Evolutionary conservation across 2,888 invertebrate species (phyloP).

Genomic region (Rhodophaea formosa): DNA sequence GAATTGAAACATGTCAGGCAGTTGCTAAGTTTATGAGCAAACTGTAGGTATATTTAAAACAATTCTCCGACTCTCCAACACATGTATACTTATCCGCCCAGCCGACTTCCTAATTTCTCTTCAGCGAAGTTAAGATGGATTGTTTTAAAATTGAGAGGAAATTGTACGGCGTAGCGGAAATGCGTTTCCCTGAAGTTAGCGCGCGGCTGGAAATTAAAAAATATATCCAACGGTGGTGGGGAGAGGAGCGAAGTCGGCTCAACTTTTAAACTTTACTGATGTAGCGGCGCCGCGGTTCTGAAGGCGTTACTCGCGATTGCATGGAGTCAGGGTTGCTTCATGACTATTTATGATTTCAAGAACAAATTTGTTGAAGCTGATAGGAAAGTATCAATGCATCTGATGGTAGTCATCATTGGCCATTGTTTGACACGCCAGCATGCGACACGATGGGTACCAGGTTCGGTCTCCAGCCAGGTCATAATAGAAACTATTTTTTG

Average conservation of each 20-base stretch:
- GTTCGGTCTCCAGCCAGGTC: too few species aligned
- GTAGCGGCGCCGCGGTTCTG: slow-evolving; percentile 4
- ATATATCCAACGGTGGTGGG: not conserved
- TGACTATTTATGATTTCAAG: not conserved
- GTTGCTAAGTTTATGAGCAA: too few species aligned
- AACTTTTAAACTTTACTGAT: slow-evolving; percentile 5
- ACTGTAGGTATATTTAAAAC: too few species aligned
- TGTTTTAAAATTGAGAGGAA: slow-evolving; percentile 11
- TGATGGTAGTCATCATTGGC: too few species aligned
- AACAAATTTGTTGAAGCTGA: not conserved
- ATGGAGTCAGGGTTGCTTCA: slow-evolving; percentile 5
- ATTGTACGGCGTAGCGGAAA: slow-evolving; percentile 10
- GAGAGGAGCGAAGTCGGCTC: not conserved
- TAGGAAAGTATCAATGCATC: too few species aligned
- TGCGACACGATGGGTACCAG: too few species aligned
- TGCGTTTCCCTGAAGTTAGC: not conserved
- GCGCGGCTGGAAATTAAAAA: slow-evolving; percentile 10
- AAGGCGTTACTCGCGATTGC: slow-evolving; percentile 7
- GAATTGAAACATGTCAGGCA: too few species aligned
- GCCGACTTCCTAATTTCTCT: not conserved
- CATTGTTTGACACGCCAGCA: too few species aligned
- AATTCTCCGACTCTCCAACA: too few species aligned
- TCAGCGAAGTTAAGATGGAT: not conserved
- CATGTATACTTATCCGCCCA: too few species aligned
- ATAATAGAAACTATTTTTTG: too few species aligned